Conservation (phyloP, 2,113 vertebrate species). For the Leptocoma aspasia region DNA sequence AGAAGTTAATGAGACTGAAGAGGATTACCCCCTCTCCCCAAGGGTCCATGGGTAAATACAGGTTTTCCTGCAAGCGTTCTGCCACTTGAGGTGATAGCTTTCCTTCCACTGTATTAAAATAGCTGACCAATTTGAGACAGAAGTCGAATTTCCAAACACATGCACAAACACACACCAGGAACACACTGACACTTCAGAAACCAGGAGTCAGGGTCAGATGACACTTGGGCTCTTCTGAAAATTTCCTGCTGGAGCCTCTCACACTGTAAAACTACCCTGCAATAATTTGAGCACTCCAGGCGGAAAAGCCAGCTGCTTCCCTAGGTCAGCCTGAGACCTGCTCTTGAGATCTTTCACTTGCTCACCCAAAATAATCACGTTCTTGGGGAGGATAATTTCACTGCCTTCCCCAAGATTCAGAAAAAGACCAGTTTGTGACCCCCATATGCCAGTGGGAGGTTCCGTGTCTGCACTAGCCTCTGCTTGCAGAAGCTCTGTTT, state of each 20-base stretch:
- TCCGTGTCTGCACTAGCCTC: background rate
- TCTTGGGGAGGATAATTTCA: background rate
- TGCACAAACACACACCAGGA: background rate
- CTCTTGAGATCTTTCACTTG: background rate
- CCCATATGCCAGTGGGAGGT: background rate
- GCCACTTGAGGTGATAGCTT: background rate
- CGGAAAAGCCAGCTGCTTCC: background rate
- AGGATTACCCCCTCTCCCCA: background rate
- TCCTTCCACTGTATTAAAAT: slow-evolving; percentile 6
- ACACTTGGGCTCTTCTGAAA: background rate
- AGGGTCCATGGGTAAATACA: background rate
- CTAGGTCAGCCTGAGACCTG: background rate
- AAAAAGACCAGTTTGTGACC: background rate
- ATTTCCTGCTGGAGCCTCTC: slow-evolving; percentile 20
- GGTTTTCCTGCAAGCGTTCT: slow-evolving; percentile 10
- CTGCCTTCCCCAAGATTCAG: background rate
- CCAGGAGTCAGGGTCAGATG: slow-evolving; percentile 19
- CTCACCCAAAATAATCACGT: background rate
- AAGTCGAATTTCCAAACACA: slow-evolving; percentile 2
- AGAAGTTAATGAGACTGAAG: background rate
- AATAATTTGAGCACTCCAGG: background rate
- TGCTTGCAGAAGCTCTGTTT: background rate
- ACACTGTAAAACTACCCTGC: background rate
- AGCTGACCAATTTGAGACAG: background rate
- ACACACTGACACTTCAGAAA: background rate